Percentiles rank a stretch among this genome's conserved stretches.
Conservation (phyloP, 2,888 invertebrate species). For the Sericinus montela region DNA sequence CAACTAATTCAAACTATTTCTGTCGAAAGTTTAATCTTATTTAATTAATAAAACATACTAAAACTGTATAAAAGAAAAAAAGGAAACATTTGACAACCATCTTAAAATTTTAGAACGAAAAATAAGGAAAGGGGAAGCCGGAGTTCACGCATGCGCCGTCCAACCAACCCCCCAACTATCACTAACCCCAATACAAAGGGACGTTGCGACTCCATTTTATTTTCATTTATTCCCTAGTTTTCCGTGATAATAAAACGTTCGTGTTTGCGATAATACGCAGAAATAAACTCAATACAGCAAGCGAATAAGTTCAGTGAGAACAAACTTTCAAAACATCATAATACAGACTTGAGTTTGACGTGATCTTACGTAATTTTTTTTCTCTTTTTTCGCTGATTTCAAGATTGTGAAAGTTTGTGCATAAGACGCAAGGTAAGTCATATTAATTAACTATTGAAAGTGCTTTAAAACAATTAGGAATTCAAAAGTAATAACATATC, state of each 20-base stretch:
- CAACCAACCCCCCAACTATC: constrained; percentile 22
- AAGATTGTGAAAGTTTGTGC: constrained; percentile 27
- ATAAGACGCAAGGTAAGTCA: constrained; percentile 33
- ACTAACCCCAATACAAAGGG: constrained; percentile 52
- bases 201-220: constrained; percentile 62
- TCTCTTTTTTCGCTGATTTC: constrained; percentile 24
- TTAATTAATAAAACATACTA: background rate
- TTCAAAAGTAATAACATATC: too few species aligned
- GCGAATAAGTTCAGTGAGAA: constrained; percentile 27
- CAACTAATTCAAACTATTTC: too few species aligned
- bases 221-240: constrained; percentile 47
- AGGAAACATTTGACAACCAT: constrained; percentile 3
- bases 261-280: constrained; percentile 14
- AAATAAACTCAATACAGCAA: constrained; percentile 19
- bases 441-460: too few species aligned
- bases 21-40: too few species aligned
- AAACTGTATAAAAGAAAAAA: too few species aligned
- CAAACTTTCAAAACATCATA: constrained; percentile 4
- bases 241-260: constrained; percentile 29
- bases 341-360: constrained; percentile 14
- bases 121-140: constrained; percentile 32
- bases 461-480: too few species aligned
- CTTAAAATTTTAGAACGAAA: constrained; percentile 43
- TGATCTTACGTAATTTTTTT: constrained; percentile 42
- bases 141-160: constrained; percentile 50